These are phyloP conservation scores for Calliopum simillimum DNA, from an alignment of 2,888 invertebrate species.

Conservation along the genomic window DNA sequence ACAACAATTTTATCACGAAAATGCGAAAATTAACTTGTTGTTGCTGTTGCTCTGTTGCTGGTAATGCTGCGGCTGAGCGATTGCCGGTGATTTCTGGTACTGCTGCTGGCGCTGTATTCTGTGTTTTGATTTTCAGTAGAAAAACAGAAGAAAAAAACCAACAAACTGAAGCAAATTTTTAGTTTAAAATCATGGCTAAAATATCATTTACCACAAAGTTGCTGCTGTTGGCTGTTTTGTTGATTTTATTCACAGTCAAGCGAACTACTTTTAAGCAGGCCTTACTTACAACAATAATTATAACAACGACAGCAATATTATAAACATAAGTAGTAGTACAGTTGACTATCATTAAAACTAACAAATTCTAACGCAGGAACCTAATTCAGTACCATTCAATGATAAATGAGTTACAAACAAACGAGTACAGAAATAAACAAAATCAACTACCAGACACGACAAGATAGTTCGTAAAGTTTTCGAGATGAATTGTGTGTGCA, in stretches of 20 bases:
- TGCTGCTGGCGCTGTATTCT: no score
- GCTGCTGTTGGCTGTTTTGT: slow-evolving; percentile 1
- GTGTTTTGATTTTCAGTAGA: no score
- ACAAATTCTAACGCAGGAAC: no score
- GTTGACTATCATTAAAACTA: neutral
- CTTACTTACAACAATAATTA: neutral
- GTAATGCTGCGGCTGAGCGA: neutral
- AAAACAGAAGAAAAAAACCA: slow-evolving; percentile 7
- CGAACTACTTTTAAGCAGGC: neutral
- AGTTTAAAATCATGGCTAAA: slow-evolving; percentile 11
- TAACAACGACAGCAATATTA: neutral
- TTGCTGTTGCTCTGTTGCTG: neutral
- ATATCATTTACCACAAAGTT: slow-evolving; percentile 25
- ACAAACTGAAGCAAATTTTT: neutral
- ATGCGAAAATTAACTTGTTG: slow-evolving; percentile 23
- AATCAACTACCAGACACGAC: no score
- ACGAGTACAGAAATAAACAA: no score
- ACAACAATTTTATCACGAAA: slow-evolving; percentile 23
- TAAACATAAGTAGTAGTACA: no score
- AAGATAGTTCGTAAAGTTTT: no score
- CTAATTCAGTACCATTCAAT: no score
- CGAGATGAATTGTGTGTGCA: no score
- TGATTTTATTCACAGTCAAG: slow-evolving; percentile 3
- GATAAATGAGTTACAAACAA: no score
- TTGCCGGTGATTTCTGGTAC: neutral